These are phyloP conservation scores for Acipenser ruthenus DNA, from an alignment of 2,797 vertebrate genomes.

Conservation along the genomic window DNA sequence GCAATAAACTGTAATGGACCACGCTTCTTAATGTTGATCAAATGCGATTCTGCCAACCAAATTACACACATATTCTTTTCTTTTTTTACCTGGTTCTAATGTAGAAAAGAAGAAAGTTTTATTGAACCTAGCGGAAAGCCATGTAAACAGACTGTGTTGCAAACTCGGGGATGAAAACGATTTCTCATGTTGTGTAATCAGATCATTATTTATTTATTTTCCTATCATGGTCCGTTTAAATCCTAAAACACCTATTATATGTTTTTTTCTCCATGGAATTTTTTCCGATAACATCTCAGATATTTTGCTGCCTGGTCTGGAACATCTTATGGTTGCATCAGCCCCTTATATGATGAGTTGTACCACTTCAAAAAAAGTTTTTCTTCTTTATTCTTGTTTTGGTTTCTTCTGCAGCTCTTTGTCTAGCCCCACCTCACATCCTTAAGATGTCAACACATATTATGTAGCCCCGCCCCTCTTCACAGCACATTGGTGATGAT, in stretches of 20 bases:
- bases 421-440: no score
- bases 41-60: no score
- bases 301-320: constrained; percentile 14
- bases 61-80: neutral
- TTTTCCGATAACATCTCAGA: constrained; percentile 27
- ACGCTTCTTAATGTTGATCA: no score
- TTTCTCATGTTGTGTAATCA: constrained; percentile 34
- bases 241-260: constrained; percentile 41
- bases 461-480: no score
- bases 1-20: no score
- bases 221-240: constrained; percentile 41
- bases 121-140: constrained; percentile 35
- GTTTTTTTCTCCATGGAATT: constrained; percentile 27
- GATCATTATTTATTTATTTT: constrained; percentile 38
- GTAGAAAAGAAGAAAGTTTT: constrained; percentile 25
- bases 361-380: no score
- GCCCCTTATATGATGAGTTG: neutral
- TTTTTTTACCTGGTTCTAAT: constrained; percentile 13
- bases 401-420: no score
- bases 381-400: no score
- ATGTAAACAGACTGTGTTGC: constrained; percentile 52
- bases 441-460: no score
- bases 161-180: constrained; percentile 29
- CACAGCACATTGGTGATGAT: no score
- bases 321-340: neutral